phyloP scores from a whole-genome alignment of 2,888 invertebrate species.

The Drosophila tripunctata region DNA sequence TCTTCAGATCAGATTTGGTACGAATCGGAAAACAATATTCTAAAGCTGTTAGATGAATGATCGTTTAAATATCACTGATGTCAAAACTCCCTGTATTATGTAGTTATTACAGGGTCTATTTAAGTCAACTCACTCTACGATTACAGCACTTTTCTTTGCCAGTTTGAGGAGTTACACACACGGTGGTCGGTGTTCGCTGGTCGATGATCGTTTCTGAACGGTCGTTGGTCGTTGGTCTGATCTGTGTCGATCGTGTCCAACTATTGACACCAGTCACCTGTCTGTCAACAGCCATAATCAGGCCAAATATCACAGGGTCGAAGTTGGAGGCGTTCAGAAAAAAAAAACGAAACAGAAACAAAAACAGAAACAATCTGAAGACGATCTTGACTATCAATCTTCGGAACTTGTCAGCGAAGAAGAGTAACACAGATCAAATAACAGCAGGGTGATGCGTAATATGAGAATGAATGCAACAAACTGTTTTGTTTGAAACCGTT shows the following conservation, averaged over 20 bases:
- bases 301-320: conserved; percentile 50
- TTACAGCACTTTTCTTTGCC: too few relatives aligned
- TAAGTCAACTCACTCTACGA: too few relatives aligned
- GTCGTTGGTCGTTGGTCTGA: too few relatives aligned
- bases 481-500: neutral
- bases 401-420: conserved; percentile 34
- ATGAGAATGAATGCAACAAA: conserved; percentile 17
- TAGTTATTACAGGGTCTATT: too few relatives aligned
- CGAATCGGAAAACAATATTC: too few relatives aligned
- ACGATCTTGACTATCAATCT: conserved; percentile 41
- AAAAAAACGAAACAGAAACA: neutral
- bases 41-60: too few relatives aligned
- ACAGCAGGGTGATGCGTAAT: conserved; percentile 38
- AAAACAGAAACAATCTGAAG: neutral
- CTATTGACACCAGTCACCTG: conserved; percentile 53
- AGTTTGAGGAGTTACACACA: conserved; percentile 61
- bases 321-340: conserved; percentile 37
- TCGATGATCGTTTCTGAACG: too few relatives aligned
- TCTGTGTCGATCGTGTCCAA: conserved; percentile 33
- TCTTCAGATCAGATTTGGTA: too few relatives aligned
- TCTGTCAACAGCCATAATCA: conserved; percentile 69
- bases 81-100: too few relatives aligned
- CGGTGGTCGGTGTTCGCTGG: conserved; percentile 28
- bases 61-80: too few relatives aligned
- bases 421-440: conserved; percentile 45